Percentiles rank a stretch among this genome's conserved stretches.
Conservation (phyloP, 2,888 invertebrate genomes). For the Corbicula japonica region DNA sequence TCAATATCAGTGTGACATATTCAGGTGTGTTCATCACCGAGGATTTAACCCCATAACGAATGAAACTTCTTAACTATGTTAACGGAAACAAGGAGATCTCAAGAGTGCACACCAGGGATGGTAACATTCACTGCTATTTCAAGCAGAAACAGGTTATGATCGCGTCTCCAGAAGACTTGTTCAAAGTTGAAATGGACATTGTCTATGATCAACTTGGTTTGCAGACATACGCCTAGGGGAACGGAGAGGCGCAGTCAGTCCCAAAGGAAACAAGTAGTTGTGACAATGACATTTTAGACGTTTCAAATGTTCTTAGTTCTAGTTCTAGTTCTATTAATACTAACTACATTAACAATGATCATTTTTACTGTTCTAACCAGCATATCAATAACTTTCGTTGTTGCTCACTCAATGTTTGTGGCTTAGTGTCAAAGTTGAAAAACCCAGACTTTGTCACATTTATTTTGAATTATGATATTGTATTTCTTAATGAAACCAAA, state of each 20-base stretch:
- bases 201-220: neutral
- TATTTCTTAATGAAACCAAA: conserved; percentile 1
- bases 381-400: neutral
- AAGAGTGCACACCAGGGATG: conserved; percentile 8
- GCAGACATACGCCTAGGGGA: neutral
- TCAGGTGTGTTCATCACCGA: conserved; percentile 7
- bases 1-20: neutral
- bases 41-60: neutral
- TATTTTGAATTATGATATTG: neutral
- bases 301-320: neutral
- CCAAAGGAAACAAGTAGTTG: neutral
- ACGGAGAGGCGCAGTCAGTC: neutral
- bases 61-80: neutral
- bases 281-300: neutral
- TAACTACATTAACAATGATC: neutral
- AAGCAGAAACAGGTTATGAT: conserved; percentile 5
- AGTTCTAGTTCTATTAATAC: neutral
- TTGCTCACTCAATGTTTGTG: neutral
- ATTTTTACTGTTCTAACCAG: neutral
- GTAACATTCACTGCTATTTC: conserved; percentile 15
- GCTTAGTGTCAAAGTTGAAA: neutral
- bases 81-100: neutral
- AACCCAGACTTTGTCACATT: neutral
- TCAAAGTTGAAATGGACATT: neutral
- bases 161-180: conserved; percentile 8